phyloP scores from a whole-genome alignment of 2,113 vertebrate species.

The Suricata suricatta region DNA sequence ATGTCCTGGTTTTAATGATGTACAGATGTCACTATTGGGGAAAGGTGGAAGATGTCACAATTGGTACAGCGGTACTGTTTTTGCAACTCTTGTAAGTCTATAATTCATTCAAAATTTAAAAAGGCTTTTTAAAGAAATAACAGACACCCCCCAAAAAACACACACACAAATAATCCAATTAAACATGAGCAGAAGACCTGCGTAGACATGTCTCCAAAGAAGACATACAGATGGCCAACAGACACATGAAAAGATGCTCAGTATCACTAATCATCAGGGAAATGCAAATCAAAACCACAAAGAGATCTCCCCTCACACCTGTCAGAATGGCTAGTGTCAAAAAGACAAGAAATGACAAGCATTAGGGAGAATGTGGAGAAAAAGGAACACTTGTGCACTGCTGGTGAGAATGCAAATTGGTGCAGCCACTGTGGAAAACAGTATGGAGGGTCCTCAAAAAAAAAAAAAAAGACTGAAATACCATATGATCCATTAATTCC shows the following conservation, averaged over 20 bases:
- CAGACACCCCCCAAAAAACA: not conserved
- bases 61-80: not conserved
- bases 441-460: not conserved
- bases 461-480: not conserved
- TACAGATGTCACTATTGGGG: not conserved
- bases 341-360: not conserved
- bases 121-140: not conserved
- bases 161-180: not conserved
- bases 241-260: not conserved
- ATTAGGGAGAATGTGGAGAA: not conserved
- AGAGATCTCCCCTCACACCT: not conserved
- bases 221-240: not conserved
- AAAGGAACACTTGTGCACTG: not conserved
- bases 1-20: not conserved
- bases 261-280: not conserved
- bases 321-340: not conserved
- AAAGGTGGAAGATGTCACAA: not conserved
- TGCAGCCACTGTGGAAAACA: not conserved
- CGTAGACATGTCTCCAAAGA: not conserved
- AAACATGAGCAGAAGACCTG: not conserved
- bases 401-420: not conserved
- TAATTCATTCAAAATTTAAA: slow-evolving; percentile 35
- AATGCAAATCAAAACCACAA: not conserved
- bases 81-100: not conserved
- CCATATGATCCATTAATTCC: not conserved